Base-by-base conservation (phyloP, 2,113 vertebrate genomes). In the Empidonax traillii region DNA sequence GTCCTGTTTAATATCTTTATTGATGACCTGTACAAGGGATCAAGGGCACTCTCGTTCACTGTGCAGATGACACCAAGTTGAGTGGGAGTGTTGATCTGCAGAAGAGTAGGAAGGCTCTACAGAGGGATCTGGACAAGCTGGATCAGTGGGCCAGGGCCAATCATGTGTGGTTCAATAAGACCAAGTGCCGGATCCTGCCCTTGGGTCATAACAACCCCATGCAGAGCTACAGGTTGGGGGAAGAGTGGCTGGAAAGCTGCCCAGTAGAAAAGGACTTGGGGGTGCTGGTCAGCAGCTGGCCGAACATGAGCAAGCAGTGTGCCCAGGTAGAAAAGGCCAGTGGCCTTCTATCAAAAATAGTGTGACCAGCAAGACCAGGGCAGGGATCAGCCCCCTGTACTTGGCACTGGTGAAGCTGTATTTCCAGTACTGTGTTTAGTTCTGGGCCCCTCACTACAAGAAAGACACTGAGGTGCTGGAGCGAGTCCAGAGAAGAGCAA, bases 271-370 rank as follows among this genome's bases (percentile, higher is more conserved):
- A 74, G 19, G 6, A 39, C 14, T 12, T n/a, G 28, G 23, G 3
- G 3, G 3, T 39, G 14, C 9, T 39, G 23, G 8, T 28, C 5
- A 2, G 19, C 22, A 85, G 13, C 14, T 23, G 46, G 12, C 49
- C 47, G 41, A n/a, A 0, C 28, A 6, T 8, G 14, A 55, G 11
- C 1, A 49, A 65, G 41, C 0, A n/a, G 7, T 39, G 69, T 3
- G 41, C 14, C 22, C 41, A 55, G 56, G 21, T 44, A 17, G 10
- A 3, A 22, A 44, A 72, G 47, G 56, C 16, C 31, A 35, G 0
- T 21, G 46, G 56, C 17, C 21, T 43, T 53, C 10, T 4, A 2
- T 6, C 39, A 53, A 47, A 10, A 31, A 4, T 6, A 37, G 56
- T 3, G 39, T 31, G 67, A 6, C 10, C 68, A 37, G 21, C 15